A percentile compares a stretch with the other conserved stretches of the same genome.
Evolutionary conservation across 2,797 vertebrate species (phyloP).

Genomic region (Thamnophis elegans): DNA sequence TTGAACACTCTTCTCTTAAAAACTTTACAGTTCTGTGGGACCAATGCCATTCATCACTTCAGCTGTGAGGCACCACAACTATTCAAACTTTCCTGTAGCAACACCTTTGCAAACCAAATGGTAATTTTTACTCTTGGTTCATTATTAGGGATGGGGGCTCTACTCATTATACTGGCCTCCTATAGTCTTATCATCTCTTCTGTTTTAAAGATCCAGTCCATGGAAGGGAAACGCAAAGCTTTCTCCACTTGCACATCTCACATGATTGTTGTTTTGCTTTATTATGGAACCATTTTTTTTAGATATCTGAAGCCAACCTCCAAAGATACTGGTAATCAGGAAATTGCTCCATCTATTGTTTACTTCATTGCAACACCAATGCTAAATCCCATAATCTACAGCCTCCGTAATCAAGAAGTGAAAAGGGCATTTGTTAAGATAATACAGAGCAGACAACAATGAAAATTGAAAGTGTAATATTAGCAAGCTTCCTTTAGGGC

Average conservation of each 20-base stretch:
- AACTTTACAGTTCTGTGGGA: slow-evolving; percentile 48
- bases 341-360: not conserved
- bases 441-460: not conserved
- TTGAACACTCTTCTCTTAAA: slow-evolving; percentile 43
- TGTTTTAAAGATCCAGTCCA: slow-evolving; percentile 25
- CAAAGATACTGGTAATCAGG: not conserved
- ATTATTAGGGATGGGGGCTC: not conserved
- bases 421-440: not conserved
- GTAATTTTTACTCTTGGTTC: not conserved
- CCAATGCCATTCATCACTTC: slow-evolving; percentile 54
- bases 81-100: slow-evolving; percentile 47
- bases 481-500: not conserved
- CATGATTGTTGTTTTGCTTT: slow-evolving; percentile 31
- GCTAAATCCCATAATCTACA: slow-evolving; percentile 12
- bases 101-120: slow-evolving; percentile 45
- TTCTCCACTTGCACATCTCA: slow-evolving; percentile 55
- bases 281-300: slow-evolving; percentile 45
- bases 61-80: slow-evolving; percentile 51
- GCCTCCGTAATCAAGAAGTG: slow-evolving; percentile 5
- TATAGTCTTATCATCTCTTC: slow-evolving; percentile 22
- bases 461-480: not conserved
- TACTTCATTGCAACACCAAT: not conserved
- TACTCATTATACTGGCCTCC: not conserved
- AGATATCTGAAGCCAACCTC: slow-evolving; percentile 38
- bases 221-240: slow-evolving; percentile 24